These are phyloP conservation scores for Trinorchestia longiramus DNA, from an alignment of 1,140 invertebrate genomes.

Conservation along the genomic window DNA sequence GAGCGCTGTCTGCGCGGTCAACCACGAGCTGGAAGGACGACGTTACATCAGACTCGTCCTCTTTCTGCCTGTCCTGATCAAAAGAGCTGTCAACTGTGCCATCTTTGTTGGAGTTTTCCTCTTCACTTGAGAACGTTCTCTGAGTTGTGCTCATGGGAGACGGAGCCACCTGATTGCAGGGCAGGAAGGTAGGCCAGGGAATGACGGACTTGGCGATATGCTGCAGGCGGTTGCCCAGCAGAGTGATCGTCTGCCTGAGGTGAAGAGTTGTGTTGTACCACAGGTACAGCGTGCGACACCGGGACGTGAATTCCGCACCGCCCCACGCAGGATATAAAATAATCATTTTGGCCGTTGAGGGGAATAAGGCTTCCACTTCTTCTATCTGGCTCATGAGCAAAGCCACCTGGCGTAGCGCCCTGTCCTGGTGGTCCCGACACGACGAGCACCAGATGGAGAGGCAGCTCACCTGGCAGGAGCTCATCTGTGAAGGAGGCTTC, in stretches of 20 bases:
- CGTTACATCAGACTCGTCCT: not conserved
- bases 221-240: slow-evolving; percentile 81
- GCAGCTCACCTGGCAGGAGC: slow-evolving; percentile 72
- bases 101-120: slow-evolving; percentile 55
- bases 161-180: not conserved
- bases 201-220: slow-evolving; percentile 70
- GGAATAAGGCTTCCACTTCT: slow-evolving; percentile 82
- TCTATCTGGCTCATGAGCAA: slow-evolving; percentile 80
- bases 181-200: slow-evolving; percentile 69
- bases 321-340: slow-evolving; percentile 80
- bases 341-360: slow-evolving; percentile 84
- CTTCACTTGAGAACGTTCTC: slow-evolving; percentile 55
- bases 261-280: slow-evolving; percentile 92
- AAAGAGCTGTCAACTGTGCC: slow-evolving; percentile 45
- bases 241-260: slow-evolving; percentile 83
- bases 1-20: slow-evolving; percentile 57
- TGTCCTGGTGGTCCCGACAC: slow-evolving; percentile 79
- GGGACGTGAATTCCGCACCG: slow-evolving; percentile 76
- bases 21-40: slow-evolving; percentile 59
- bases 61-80: slow-evolving; percentile 22
- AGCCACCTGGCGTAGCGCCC: slow-evolving; percentile 81
- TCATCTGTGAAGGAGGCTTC: not conserved
- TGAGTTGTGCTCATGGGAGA: slow-evolving; percentile 6
- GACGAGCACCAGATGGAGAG: slow-evolving; percentile 78
- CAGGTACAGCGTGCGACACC: slow-evolving; percentile 84